A percentile compares a stretch with the other conserved stretches of the same genome.
Evolutionary conservation across 2,888 invertebrate species (phyloP).

Genomic region (Perizoma affinitatum): DNA sequence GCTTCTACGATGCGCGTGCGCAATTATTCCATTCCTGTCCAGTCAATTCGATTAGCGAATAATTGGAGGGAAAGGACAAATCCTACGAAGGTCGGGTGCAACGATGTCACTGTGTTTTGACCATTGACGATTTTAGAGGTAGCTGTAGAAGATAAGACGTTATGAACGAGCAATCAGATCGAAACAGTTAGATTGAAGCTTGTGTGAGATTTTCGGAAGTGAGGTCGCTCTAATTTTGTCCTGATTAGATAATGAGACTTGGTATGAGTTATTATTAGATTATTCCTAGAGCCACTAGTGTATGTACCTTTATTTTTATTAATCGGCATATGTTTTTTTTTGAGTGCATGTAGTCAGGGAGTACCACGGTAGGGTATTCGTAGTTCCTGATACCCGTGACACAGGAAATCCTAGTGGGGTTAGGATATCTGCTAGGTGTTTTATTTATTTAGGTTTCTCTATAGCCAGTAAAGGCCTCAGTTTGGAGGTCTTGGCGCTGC

Average conservation of each 20-base stretch:
- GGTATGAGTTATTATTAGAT: too few species aligned
- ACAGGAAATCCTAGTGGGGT: too few species aligned
- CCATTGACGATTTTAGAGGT: neutral
- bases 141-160: neutral
- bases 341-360: too few species aligned
- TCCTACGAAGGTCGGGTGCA: conserved; percentile 57
- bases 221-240: neutral
- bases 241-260: neutral
- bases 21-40: conserved; percentile 76
- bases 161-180: conserved; percentile 4
- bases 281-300: too few species aligned
- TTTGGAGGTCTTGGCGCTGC: too few species aligned
- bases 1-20: conserved; percentile 65
- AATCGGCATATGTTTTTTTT: too few species aligned
- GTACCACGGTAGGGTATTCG: too few species aligned
- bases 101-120: conserved; percentile 6
- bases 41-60: conserved; percentile 80
- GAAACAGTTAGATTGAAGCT: neutral
- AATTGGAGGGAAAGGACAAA: conserved; percentile 74
- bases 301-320: too few species aligned
- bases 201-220: neutral
- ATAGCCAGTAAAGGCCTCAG: too few species aligned
- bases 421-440: too few species aligned
- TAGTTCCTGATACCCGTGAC: too few species aligned
- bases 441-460: too few species aligned